Evolutionary conservation across 2,888 invertebrate species (phyloP), one percentile per base, ranked within the genome.

Genomic region (Nymphalis c-album): DNA sequence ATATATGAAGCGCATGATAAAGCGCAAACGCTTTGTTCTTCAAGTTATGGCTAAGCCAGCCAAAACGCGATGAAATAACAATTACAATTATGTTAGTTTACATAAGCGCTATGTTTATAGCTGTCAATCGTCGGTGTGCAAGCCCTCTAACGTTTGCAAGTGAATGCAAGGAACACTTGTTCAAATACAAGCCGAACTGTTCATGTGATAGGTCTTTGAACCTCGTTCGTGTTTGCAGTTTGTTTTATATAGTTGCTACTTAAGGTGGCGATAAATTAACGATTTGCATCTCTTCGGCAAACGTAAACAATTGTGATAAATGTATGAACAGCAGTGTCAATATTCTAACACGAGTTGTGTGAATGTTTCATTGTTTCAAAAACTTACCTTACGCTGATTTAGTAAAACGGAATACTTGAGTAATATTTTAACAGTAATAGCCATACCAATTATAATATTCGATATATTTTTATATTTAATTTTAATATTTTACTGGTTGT

Each of bases 261-360:
- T 83, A 85, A 88, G 86, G 86, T 87, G 88, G 88, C 84, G 87
- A 90, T 90, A 88, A 89, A 91, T 90, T 90, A 90, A 86, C 88
- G 87, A 91, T 91, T 90, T 87, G 87, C 90, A 89, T 89, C 85
- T 87, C 85, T 81, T 82, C 82, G 75, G 81, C 77, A 77, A 85
- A 84, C 78, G 86, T 88, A 89, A 90, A 88, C 86, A 85, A 73
- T 78, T 75, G 76, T 85, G 84, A 85, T 87, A 81, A 84, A 84
- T 85, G 84, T 75, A 85, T 83, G 85, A 82, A 82, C 79, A 78
- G 78, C 79, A 84, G 83, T 85, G 86, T 85, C 84, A 84, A 83
- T 85, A 84, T 78, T 75, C 80, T 77, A 51, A 60, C 78, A 79
- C 76, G 80, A 80, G 80, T 64, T 73, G 74, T 62, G 74, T 68